These are phyloP conservation scores for Fregetta grallaria DNA, from an alignment of 2,113 vertebrate genomes.

Conservation along the genomic window DNA sequence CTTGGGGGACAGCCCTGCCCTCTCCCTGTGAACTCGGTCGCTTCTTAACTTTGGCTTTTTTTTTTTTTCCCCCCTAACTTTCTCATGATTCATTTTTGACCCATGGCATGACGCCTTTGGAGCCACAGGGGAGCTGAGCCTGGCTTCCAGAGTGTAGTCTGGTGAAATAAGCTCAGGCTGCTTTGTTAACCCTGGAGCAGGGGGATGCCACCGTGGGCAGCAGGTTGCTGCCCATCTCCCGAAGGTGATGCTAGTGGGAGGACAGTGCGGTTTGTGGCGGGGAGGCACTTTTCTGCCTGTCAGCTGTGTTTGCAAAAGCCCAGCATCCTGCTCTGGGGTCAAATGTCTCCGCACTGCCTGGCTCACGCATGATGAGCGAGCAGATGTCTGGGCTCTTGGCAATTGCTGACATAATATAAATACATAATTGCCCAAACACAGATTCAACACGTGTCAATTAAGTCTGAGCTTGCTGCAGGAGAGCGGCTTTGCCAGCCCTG, in stretches of 20 bases:
- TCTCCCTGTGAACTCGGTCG: not conserved
- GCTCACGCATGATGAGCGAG: not conserved
- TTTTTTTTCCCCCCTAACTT: accelerated
- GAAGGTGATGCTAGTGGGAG: accelerated
- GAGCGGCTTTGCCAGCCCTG: not conserved
- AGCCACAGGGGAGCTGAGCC: not conserved
- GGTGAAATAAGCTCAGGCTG: not conserved
- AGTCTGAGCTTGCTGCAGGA: slow-evolving; percentile 1
- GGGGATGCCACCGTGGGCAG: not conserved
- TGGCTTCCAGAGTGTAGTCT: accelerated
- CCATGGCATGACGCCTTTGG: not conserved
- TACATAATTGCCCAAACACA: slow-evolving; percentile 37
- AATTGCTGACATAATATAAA: slow-evolving; percentile 53
- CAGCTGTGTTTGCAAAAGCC: not conserved
- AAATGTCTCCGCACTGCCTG: not conserved
- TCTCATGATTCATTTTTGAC: not conserved
- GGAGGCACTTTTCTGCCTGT: not conserved
- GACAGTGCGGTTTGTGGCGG: accelerated
- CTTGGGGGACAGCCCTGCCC: not conserved
- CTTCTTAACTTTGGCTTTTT: not conserved
- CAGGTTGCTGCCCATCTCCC: not conserved
- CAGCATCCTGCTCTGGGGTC: not conserved
- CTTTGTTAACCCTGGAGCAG: not conserved
- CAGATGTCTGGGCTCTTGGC: slow-evolving; percentile 48
- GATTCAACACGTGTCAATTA: slow-evolving; percentile 3